phyloP scores from a whole-genome alignment of 2,113 vertebrate genomes.

The Scortum barcoo region DNA sequence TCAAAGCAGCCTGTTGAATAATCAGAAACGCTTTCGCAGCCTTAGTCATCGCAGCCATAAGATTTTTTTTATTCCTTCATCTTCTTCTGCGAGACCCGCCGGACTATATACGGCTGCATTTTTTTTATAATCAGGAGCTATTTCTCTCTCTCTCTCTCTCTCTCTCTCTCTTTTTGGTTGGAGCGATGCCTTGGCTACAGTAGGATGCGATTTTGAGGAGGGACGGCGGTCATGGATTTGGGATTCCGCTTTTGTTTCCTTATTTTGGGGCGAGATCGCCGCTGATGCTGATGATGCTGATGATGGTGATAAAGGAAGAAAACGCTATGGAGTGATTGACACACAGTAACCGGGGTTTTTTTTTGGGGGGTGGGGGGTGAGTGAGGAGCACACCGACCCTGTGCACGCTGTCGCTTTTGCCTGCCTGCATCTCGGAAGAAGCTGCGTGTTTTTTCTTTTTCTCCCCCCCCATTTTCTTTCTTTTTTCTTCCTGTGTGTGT shows the following conservation, averaged over 20 bases:
- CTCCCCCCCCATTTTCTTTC: too few relatives aligned
- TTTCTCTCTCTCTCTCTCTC: too few relatives aligned
- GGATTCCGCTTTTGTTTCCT: slow-evolving; percentile 70
- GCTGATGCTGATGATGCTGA: too few relatives aligned
- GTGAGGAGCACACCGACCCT: slow-evolving; percentile 76
- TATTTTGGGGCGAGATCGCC: slow-evolving; percentile 63
- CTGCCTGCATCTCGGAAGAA: slow-evolving; percentile 59
- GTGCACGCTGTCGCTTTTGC: too few relatives aligned
- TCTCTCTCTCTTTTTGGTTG: too few relatives aligned
- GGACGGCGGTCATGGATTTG: slow-evolving; percentile 72
- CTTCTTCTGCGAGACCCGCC: too few relatives aligned
- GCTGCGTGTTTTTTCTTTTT: too few relatives aligned
- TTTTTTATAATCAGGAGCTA: slow-evolving; percentile 42
- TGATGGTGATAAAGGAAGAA: too few relatives aligned
- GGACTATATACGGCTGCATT: slow-evolving; percentile 59
- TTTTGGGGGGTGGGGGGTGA: too few relatives aligned
- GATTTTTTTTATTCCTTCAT: slow-evolving; percentile 50
- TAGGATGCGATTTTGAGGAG: slow-evolving; percentile 71
- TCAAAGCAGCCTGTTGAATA: slow-evolving; percentile 79
- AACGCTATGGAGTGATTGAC: slow-evolving; percentile 79
- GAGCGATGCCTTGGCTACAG: slow-evolving; percentile 72
- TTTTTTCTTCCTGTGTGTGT: too few relatives aligned
- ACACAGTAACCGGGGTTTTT: slow-evolving; percentile 58
- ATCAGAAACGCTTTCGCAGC: slow-evolving; percentile 72
- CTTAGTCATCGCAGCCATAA: slow-evolving; percentile 78